A percentile compares a stretch with the other conserved stretches of the same genome.
Conservation (phyloP, 1,140 invertebrate species). For the Drosophila sulfurigaster region DNA sequence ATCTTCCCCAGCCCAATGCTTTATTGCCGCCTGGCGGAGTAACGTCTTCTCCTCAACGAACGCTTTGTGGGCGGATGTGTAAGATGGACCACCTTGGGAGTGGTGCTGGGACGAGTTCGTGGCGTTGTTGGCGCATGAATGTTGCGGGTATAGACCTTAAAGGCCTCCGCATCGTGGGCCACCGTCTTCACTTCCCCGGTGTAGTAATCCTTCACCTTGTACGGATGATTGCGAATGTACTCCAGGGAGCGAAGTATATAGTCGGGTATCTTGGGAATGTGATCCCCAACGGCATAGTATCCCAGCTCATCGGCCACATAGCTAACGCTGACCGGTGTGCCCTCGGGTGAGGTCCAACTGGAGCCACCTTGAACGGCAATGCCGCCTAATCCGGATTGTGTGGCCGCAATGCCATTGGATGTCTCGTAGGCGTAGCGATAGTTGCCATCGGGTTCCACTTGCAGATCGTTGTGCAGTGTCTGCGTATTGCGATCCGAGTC, state of each 20-base stretch:
- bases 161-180: conserved; percentile 70
- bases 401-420: conserved; percentile 87
- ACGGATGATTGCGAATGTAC: conserved; percentile 85
- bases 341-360: conserved; percentile 82
- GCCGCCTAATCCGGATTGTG: conserved; percentile 85
- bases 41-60: conserved; percentile 18
- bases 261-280: conserved; percentile 84
- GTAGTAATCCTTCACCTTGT: conserved; percentile 71
- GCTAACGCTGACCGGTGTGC: conserved; percentile 84
- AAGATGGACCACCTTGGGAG: conserved; percentile 66
- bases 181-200: conserved; percentile 68
- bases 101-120: conserved; percentile 52
- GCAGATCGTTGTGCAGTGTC: conserved; percentile 67
- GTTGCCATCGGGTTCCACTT: conserved; percentile 85
- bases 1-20: no score
- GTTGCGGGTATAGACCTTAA: conserved; percentile 70
- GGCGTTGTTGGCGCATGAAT: conserved; percentile 52
- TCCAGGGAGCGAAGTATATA: conserved; percentile 84
- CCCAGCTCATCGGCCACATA: conserved; percentile 88
- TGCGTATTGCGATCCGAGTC: conserved; percentile 68
- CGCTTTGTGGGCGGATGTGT: conserved; percentile 60
- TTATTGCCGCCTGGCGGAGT: background rate
- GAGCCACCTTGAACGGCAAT: conserved; percentile 62
- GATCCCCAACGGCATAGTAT: conserved; percentile 86
- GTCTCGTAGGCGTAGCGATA: conserved; percentile 86